Evolutionary conservation across 1,140 invertebrate genomes (phyloP).

Genomic region (Bombus terrestris): DNA sequence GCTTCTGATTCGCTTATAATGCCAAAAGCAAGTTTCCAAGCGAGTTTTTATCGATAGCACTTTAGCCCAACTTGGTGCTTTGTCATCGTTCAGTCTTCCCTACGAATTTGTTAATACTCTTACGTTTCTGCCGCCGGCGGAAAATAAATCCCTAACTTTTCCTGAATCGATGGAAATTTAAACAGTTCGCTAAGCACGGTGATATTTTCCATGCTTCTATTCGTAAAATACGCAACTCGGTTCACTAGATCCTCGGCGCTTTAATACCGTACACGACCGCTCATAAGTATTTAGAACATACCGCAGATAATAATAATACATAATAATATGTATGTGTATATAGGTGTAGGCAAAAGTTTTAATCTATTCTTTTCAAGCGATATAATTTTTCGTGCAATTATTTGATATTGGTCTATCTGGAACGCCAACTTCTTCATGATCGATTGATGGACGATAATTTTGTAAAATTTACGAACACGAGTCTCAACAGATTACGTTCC

Average conservation of each 20-base stretch:
- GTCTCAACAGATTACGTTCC: too few species aligned
- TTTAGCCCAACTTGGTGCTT: constrained; percentile 30
- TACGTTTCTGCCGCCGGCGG: not conserved
- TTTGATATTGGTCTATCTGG: too few species aligned
- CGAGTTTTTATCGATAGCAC: constrained; percentile 48
- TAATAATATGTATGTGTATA: too few species aligned
- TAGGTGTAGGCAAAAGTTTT: too few species aligned
- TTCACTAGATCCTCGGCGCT: not conserved
- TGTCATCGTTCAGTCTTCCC: constrained; percentile 23
- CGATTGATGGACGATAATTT: too few species aligned
- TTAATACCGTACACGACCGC: too few species aligned
- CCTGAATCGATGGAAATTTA: constrained; percentile 24
- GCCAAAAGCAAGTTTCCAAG: constrained; percentile 37
- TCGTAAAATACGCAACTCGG: not conserved
- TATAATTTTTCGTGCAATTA: too few species aligned
- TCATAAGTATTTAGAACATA: too few species aligned
- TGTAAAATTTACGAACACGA: too few species aligned
- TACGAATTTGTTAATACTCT: constrained; percentile 32
- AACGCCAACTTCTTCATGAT: too few species aligned
- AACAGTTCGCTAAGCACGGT: not conserved
- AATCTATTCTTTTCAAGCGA: too few species aligned
- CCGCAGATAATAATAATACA: too few species aligned
- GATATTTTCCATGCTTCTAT: not conserved
- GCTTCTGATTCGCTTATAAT: constrained; percentile 50
- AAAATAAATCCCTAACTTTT: constrained; percentile 16